A percentile compares a stretch with the other conserved stretches of the same genome.
These are phyloP conservation scores for Bombus consobrinus DNA, from an alignment of 1,140 invertebrate genomes.

Conservation along the genomic window DNA sequence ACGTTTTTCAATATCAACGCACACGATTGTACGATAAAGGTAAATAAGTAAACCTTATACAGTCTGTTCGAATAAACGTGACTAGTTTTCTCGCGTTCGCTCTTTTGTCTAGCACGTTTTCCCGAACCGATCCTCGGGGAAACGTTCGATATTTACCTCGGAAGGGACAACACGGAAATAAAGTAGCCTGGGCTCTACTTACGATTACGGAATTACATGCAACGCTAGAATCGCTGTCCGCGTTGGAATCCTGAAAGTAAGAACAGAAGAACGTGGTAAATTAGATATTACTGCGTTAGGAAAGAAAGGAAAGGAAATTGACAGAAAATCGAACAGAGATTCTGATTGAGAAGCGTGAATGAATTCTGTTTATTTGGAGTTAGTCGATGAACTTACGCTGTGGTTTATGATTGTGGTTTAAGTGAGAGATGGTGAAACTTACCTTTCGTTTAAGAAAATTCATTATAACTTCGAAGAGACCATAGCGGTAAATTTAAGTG, in stretches of 20 bases:
- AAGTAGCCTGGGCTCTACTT: slow-evolving; percentile 15
- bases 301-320: no score
- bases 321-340: no score
- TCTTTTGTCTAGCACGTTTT: not conserved
- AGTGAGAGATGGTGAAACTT: not conserved
- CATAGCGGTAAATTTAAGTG: no score
- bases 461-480: not conserved
- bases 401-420: not conserved
- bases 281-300: not conserved
- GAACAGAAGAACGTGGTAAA: not conserved
- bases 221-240: slow-evolving; percentile 23
- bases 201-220: slow-evolving; percentile 10
- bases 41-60: not conserved
- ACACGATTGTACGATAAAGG: no score
- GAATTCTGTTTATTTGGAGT: not conserved
- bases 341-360: not conserved
- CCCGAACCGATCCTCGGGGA: not conserved
- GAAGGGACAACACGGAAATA: not conserved
- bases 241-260: slow-evolving; percentile 30
- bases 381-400: not conserved
- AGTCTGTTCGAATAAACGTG: not conserved
- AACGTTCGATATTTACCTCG: not conserved
- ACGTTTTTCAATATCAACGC: slow-evolving; percentile 26
- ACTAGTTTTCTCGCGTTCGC: not conserved
- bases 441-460: not conserved